Evolutionary conservation across 2,797 vertebrate species (phyloP).

Genomic region (Philypnodon macrostomus): DNA sequence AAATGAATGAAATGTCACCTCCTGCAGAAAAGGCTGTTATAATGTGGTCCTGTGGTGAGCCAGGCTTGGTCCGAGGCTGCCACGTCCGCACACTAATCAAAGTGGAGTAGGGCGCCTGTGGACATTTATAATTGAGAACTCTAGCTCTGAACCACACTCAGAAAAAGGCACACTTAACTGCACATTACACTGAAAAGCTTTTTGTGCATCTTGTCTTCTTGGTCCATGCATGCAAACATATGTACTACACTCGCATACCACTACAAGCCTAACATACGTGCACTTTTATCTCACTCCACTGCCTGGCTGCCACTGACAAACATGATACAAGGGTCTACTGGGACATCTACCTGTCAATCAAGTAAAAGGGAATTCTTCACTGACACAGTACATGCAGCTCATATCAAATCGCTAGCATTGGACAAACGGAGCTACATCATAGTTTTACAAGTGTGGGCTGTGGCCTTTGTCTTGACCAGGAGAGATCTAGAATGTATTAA

Average conservation of each 20-base stretch:
- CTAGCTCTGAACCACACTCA: constrained; percentile 24
- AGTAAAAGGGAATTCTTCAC: constrained; percentile 17
- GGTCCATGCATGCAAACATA: constrained; percentile 46
- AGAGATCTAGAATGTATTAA: too few relatives aligned
- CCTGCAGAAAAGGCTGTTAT: background rate
- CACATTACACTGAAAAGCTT: constrained; percentile 59
- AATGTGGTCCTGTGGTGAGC: background rate
- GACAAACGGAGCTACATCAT: constrained; percentile 58
- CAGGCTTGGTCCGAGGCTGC: background rate
- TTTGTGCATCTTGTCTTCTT: constrained; percentile 37
- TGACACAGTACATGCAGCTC: constrained; percentile 5
- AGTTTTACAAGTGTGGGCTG: too few relatives aligned
- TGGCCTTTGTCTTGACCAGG: too few relatives aligned
- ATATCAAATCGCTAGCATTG: constrained; percentile 36
- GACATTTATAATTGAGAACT: constrained; percentile 52
- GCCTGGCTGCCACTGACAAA: constrained; percentile 41
- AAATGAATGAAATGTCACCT: constrained; percentile 7
- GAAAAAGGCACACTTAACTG: constrained; percentile 37
- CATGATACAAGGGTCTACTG: constrained; percentile 55
- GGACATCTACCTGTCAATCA: constrained; percentile 64
- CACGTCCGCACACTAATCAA: constrained; percentile 35
- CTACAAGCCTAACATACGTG: constrained; percentile 10
- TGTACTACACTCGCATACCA: constrained; percentile 31
- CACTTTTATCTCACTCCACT: constrained; percentile 42
- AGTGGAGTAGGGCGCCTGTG: constrained; percentile 16